Evolutionary conservation across 2,113 vertebrate genomes (phyloP).

Genomic region (Erythrolamprus reginae): DNA sequence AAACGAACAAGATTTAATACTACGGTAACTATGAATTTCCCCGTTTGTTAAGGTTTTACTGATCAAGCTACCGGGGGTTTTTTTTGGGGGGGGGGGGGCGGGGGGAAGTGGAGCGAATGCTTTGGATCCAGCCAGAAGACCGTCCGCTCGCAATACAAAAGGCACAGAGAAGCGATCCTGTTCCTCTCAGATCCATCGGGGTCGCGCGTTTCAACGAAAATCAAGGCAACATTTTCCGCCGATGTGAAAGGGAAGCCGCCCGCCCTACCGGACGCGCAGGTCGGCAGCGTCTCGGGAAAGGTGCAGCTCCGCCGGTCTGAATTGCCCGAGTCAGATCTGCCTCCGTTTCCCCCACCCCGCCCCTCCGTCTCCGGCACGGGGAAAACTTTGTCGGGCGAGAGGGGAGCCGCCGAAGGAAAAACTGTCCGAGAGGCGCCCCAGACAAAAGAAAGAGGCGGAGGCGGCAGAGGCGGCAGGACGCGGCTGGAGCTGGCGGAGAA

Average conservation of each 20-base stretch:
- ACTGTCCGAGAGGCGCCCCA: slow-evolving; percentile 16
- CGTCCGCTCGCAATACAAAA: not conserved
- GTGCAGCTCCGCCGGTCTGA: not conserved
- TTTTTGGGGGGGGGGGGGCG: no score
- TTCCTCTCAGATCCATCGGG: not conserved
- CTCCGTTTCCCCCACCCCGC: no score
- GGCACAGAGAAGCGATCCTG: not conserved
- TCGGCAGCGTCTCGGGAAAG: not conserved
- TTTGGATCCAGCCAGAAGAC: not conserved
- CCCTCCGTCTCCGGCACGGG: not conserved
- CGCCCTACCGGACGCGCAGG: not conserved
- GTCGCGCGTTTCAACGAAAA: not conserved
- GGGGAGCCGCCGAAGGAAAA: not conserved
- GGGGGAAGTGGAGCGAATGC: no score
- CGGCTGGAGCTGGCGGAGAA: slow-evolving; percentile 36
- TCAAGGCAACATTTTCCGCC: not conserved
- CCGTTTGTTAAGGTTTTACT: no score
- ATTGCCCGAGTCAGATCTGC: not conserved
- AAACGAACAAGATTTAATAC: not conserved
- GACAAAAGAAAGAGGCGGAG: slow-evolving; percentile 29
- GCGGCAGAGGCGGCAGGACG: slow-evolving; percentile 47
- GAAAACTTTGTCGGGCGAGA: slow-evolving; percentile 8
- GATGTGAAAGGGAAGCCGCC: not conserved
- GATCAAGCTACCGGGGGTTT: no score
- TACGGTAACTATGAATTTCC: not conserved